A percentile compares a stretch with the other conserved stretches of the same genome.
Evolutionary conservation across 2,888 invertebrate genomes (phyloP).

Genomic region (Acholoe squamosa): DNA sequence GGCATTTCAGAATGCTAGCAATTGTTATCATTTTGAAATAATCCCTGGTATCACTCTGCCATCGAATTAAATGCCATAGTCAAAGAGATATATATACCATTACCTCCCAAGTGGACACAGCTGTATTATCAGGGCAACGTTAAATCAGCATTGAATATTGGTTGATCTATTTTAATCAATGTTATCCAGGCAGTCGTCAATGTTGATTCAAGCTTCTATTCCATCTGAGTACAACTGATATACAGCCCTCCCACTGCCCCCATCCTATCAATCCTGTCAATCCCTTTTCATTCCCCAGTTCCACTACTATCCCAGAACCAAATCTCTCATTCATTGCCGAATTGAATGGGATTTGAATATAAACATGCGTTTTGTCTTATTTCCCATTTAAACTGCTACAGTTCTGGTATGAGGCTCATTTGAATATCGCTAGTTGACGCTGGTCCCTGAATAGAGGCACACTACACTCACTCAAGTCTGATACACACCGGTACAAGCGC

Average conservation of each 20-base stretch:
- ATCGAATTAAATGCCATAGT: too few relatives aligned
- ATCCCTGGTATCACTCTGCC: too few relatives aligned
- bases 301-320: background rate
- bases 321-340: background rate
- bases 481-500: background rate
- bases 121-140: too few relatives aligned
- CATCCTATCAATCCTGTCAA: background rate
- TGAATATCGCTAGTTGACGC: background rate
- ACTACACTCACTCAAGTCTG: background rate
- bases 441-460: background rate
- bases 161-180: too few relatives aligned
- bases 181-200: too few relatives aligned
- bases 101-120: too few relatives aligned
- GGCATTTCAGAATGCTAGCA: too few relatives aligned
- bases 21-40: too few relatives aligned
- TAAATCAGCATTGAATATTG: too few relatives aligned
- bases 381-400: background rate
- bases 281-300: background rate
- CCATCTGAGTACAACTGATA: too few relatives aligned
- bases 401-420: background rate
- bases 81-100: too few relatives aligned
- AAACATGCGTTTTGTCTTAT: background rate
- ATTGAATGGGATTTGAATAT: background rate
- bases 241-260: background rate
- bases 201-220: too few relatives aligned